These are phyloP conservation scores for Eulemur albifrons DNA, from an alignment of 2,797 vertebrate genomes.

Conservation along the genomic window DNA sequence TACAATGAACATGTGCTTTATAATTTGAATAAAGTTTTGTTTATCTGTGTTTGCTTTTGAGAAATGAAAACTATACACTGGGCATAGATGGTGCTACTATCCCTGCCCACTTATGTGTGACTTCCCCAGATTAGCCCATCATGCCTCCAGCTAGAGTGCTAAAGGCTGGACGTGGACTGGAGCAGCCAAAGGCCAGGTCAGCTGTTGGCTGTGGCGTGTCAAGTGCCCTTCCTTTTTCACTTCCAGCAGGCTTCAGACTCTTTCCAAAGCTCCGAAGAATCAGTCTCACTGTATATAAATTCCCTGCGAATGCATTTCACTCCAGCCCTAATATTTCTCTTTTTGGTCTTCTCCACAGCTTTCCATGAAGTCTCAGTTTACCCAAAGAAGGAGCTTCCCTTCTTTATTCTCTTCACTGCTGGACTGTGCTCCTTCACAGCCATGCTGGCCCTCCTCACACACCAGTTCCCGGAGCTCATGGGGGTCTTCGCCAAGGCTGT, in stretches of 20 bases:
- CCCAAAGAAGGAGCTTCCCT: slow-evolving; percentile 98
- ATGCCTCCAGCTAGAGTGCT: background rate
- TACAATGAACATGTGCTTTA: background rate
- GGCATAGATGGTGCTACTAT: background rate
- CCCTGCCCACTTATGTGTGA: background rate
- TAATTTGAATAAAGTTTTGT: slow-evolving; percentile 5
- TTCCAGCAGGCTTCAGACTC: background rate
- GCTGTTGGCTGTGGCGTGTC: fast-evolving
- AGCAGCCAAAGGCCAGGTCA: background rate
- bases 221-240: background rate
- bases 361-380: slow-evolving; percentile 99
- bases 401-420: slow-evolving; percentile 99
- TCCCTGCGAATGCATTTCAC: background rate
- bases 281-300: background rate
- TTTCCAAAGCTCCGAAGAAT: background rate
- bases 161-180: background rate
- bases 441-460: slow-evolving; percentile 98
- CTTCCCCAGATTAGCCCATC: background rate
- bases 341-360: slow-evolving; percentile 87
- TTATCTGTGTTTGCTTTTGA: slow-evolving; percentile 12
- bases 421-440: slow-evolving; percentile 98
- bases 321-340: background rate
- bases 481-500: slow-evolving; percentile 99
- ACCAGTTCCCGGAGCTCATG: slow-evolving; percentile 99
- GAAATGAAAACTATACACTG: background rate